A percentile compares a stretch with the other conserved stretches of the same genome.
Evolutionary conservation across 2,888 invertebrate genomes (phyloP).

Genomic region (Exocentrus adspersus): DNA sequence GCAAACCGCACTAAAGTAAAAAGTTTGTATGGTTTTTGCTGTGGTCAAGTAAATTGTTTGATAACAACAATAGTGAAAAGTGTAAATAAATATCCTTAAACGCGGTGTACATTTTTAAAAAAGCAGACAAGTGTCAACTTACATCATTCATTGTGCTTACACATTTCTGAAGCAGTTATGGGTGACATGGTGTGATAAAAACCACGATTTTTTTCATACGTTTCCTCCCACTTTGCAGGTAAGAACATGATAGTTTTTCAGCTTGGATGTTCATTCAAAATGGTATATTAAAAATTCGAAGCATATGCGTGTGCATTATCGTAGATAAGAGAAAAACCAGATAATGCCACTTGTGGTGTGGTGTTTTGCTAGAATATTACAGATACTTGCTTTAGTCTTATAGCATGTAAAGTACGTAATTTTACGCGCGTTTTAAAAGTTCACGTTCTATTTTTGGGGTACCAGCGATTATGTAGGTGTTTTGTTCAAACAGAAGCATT

Average conservation of each 20-base stretch:
- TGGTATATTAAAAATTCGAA: too few species aligned
- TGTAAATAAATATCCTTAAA: slow-evolving; percentile 1
- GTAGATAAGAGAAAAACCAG: too few species aligned
- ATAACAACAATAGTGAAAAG: slow-evolving; percentile 4
- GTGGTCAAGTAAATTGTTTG: slow-evolving; percentile 8
- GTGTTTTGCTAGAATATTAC: too few species aligned
- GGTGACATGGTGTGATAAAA: slow-evolving; percentile 16
- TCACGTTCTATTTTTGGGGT: slow-evolving; percentile 17
- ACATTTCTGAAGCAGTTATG: slow-evolving; percentile 11
- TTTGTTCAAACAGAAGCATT: slow-evolving; percentile 7
- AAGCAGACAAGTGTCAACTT: not conserved
- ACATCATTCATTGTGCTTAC: not conserved
- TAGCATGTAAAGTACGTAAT: slow-evolving; percentile 4
- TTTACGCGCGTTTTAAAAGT: not conserved
- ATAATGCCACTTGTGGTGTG: too few species aligned
- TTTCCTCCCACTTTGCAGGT: slow-evolving; percentile 18
- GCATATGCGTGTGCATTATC: too few species aligned
- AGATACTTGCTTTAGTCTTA: too few species aligned
- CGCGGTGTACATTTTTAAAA: not conserved
- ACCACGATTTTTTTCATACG: slow-evolving; percentile 7
- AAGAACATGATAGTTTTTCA: slow-evolving; percentile 7
- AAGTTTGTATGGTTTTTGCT: not conserved
- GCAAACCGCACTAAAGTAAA: slow-evolving; percentile 10
- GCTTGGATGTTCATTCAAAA: too few species aligned
- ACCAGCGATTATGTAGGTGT: slow-evolving; percentile 1